Conservation (phyloP, 2,113 vertebrate genomes). For the Ceyx melanurus region DNA sequence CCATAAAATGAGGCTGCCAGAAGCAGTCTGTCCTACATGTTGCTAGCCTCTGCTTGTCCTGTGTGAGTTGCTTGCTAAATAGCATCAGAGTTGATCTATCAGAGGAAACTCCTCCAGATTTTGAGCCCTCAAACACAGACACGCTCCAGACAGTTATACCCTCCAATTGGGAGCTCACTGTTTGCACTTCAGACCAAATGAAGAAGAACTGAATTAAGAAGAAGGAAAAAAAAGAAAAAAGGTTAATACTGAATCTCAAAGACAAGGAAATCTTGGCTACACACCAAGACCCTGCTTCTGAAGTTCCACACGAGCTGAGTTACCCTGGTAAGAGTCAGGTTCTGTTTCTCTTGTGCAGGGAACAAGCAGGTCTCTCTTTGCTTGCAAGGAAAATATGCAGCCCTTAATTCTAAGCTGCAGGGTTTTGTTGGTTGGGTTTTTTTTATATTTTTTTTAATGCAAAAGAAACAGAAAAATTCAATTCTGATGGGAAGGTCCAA, state of each 20-base stretch:
- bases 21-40: not conserved
- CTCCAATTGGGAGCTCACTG: not conserved
- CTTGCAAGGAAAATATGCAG: not conserved
- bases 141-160: not conserved
- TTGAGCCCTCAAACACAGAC: not conserved
- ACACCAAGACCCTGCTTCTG: not conserved
- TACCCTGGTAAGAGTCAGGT: not conserved
- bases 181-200: not conserved
- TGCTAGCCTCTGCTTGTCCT: not conserved
- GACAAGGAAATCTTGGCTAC: not conserved
- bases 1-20: not conserved
- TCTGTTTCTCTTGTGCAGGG: not conserved
- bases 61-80: conserved; percentile 16
- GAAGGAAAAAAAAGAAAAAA: not conserved
- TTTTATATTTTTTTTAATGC: not conserved
- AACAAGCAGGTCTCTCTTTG: not conserved
- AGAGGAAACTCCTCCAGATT: not conserved
- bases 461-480: not conserved
- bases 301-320: not conserved
- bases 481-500: not conserved
- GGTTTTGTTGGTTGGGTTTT: too few relatives aligned
- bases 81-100: not conserved
- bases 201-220: not conserved
- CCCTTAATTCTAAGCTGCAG: not conserved
- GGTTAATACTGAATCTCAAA: not conserved